Percentiles rank a stretch among this genome's conserved stretches.
Conservation (phyloP, 2,797 vertebrate genomes). For the Brachyalestes nurse region DNA sequence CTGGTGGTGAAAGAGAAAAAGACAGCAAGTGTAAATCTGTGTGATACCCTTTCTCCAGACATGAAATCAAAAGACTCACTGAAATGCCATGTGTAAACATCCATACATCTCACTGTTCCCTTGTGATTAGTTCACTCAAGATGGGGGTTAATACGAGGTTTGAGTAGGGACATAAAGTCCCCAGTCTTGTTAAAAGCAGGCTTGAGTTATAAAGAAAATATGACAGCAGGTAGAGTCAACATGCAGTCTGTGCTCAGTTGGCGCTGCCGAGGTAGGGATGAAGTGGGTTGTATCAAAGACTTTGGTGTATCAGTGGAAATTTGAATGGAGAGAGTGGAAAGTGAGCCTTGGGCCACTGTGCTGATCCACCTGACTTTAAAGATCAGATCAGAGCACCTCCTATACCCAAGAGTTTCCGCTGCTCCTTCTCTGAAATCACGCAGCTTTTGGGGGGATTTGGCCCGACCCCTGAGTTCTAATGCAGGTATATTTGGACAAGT, state of each 20-base stretch:
- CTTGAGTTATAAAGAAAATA: background rate
- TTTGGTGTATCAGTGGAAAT: constrained; percentile 68
- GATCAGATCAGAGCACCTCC: constrained; percentile 72
- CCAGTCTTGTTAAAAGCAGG: no score
- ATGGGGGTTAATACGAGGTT: no score
- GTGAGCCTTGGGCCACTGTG: constrained; percentile 73
- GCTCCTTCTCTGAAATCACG: constrained; percentile 66
- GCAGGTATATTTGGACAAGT: constrained; percentile 67
- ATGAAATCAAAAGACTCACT: no score
- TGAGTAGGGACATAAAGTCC: no score
- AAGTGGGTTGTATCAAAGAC: background rate
- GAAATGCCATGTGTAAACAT: no score
- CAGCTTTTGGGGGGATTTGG: constrained; percentile 72
- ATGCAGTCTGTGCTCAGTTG: constrained; percentile 2
- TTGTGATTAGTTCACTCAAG: no score
- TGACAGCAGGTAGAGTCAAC: constrained; percentile 3
- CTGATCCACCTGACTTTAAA: constrained; percentile 68
- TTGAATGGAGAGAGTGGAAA: constrained; percentile 77
- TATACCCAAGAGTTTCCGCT: constrained; percentile 67
- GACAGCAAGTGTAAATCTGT: no score
- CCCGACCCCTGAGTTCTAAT: constrained; percentile 65
- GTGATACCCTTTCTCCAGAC: no score
- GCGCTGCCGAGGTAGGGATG: background rate
- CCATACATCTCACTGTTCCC: no score
- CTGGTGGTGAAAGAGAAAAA: no score